Evolutionary conservation across 2,113 vertebrate species (phyloP).

Genomic region (Scomber scombrus): DNA sequence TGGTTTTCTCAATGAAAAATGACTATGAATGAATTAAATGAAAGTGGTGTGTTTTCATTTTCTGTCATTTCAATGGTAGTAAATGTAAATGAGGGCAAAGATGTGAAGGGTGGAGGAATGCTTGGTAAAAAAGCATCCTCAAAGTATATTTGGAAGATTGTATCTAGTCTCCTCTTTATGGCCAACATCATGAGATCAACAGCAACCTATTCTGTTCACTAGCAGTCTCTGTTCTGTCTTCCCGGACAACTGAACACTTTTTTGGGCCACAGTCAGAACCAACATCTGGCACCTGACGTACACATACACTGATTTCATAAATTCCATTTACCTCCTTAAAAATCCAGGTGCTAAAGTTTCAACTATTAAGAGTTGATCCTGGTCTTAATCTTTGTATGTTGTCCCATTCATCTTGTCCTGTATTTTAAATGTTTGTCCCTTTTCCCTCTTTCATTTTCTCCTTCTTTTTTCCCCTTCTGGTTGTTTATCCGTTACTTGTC

Average conservation of each 20-base stretch:
- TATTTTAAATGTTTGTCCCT: slow-evolving; percentile 1
- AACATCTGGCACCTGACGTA: neutral
- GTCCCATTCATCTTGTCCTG: neutral
- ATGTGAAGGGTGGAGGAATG: neutral
- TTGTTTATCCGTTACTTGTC: slow-evolving; percentile 44
- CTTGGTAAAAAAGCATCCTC: slow-evolving; percentile 31
- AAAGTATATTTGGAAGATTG: slow-evolving; percentile 21
- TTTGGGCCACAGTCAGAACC: slow-evolving; percentile 1
- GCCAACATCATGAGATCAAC: neutral
- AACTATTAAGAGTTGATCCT: neutral
- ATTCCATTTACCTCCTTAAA: slow-evolving; percentile 7
- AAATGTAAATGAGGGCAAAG: neutral
- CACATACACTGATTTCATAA: slow-evolving; percentile 10
- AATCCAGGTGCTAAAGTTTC: slow-evolving; percentile 6
- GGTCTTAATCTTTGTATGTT: slow-evolving; percentile 8
- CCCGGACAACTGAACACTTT: slow-evolving; percentile 3
- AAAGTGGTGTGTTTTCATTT: neutral
- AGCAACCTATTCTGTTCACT: slow-evolving; percentile 2
- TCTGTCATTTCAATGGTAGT: neutral
- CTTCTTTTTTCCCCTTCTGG: neutral
- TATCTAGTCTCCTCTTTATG: neutral
- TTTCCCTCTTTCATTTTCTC: neutral
- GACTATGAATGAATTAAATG: neutral
- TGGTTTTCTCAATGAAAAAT: slow-evolving; percentile 16
- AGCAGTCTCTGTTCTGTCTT: slow-evolving; percentile 3